These are phyloP conservation scores for Aythya fuligula DNA, from an alignment of 2,797 vertebrate genomes.

Conservation along the genomic window DNA sequence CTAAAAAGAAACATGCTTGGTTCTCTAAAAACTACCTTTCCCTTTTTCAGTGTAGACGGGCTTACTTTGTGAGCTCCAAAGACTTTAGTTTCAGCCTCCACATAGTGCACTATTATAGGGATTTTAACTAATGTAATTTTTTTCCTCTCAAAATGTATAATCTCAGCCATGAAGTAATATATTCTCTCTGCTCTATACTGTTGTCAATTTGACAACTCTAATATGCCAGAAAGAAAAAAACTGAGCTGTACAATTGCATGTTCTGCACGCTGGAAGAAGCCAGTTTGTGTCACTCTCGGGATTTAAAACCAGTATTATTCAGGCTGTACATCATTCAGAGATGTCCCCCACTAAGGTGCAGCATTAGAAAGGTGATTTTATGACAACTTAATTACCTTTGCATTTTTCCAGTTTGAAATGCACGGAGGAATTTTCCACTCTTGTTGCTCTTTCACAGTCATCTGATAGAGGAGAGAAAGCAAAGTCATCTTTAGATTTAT, in stretches of 20 bases:
- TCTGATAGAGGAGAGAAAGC: conserved; percentile 79
- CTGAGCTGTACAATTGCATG: not conserved
- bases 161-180: not conserved
- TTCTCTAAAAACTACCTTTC: not conserved
- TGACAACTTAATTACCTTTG: conserved; percentile 86
- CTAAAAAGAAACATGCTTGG: not conserved
- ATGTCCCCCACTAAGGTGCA: conserved; percentile 23
- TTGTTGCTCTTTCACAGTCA: conserved; percentile 98
- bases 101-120: not conserved
- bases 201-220: not conserved
- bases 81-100: not conserved
- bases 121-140: not conserved
- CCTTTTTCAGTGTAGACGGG: not conserved
- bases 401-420: conserved; percentile 99
- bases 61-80: not conserved
- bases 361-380: conserved; percentile 16
- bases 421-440: conserved; percentile 99
- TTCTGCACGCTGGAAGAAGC: conserved; percentile 8
- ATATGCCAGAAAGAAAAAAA: not conserved
- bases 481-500: conserved; percentile 27
- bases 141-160: not conserved
- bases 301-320: conserved; percentile 35
- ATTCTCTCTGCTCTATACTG: not conserved
- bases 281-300: not conserved
- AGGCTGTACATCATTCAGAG: not conserved